These are phyloP conservation scores for Bungarus multicinctus DNA, from an alignment of 2,113 vertebrate genomes.

Conservation along the genomic window DNA sequence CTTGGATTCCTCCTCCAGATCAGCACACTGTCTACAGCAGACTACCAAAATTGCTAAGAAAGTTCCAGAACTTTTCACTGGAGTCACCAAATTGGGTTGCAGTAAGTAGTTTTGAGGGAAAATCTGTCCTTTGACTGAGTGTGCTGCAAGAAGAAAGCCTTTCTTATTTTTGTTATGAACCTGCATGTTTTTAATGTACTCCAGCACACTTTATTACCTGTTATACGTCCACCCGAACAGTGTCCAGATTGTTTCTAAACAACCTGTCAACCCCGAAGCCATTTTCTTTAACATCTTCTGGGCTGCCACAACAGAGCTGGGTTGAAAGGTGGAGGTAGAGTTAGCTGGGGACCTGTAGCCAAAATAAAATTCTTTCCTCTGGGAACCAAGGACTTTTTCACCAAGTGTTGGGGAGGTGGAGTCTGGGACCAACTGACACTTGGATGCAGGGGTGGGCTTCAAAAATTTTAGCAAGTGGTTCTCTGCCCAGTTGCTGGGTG, in stretches of 20 bases:
- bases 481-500: too few relatives aligned
- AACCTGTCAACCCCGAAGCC: too few relatives aligned
- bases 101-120: neutral
- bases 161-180: neutral
- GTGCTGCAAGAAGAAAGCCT: neutral
- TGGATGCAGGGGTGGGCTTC: too few relatives aligned
- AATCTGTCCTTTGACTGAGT: neutral
- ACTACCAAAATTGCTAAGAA: neutral
- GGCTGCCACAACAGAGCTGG: too few relatives aligned
- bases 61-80: neutral
- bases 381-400: too few relatives aligned
- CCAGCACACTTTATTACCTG: neutral
- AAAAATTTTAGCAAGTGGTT: too few relatives aligned
- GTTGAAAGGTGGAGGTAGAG: too few relatives aligned
- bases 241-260: accelerated
- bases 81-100: neutral
- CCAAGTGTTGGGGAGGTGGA: too few relatives aligned
- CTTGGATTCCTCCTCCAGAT: neutral
- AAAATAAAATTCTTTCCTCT: too few relatives aligned
- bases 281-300: too few relatives aligned
- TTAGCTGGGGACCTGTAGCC: too few relatives aligned
- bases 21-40: neutral
- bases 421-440: too few relatives aligned
- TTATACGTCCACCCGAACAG: neutral
- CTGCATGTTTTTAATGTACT: neutral